Evolutionary conservation across 2,113 vertebrate species (phyloP), one percentile per base, ranked within the genome.

Genomic region (Candoia aspera): DNA sequence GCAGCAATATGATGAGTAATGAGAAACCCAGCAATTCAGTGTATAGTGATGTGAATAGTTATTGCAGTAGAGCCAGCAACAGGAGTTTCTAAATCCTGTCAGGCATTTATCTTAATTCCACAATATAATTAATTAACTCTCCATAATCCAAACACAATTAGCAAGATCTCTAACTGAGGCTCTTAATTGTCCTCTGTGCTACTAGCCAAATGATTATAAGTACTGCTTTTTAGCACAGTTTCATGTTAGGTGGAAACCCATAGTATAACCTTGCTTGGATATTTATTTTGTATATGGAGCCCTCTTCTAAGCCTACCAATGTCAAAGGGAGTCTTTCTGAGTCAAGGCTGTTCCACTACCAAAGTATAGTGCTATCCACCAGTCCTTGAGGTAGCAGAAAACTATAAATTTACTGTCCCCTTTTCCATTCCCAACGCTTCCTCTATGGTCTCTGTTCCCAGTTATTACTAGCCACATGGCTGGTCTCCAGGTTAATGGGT

Each of bases 141-240:
- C 91, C 68, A 91, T 91, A 89, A 95, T 90, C 60, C 79, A 84
- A 90, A 94, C 88, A 91, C 92, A 96, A 92, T 95, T 90, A 96
- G 85, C 33, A 55, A 26, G 88, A 86, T 89, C 68, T 92, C 49
- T 84, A 86, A 90, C 88, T 92, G 0, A 59, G 90, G 57, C 85
- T 93, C 87, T 84, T 58, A 33, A 54, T 33, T 91, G 90, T 91
- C 58, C 46, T 84, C 64, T 92, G 84, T 92, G 59, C 90, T 92
- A 11, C n/a, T 5, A 93, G 21, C 29, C 79, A 0, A 0, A 26
- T 0, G 0, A 68, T 87, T 23, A 90, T 92, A 88, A 85, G 23
- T 62, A 17, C 59, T 37, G 12, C 68, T 17, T 93, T 88, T 0
- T 58, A 88, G 4, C 5, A 58, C 90, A 49, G 26, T 29, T 64